A percentile compares a stretch with the other conserved stretches of the same genome.
These are phyloP conservation scores for Loris lydekkerianus DNA, from an alignment of 2,797 vertebrate species.

Conservation along the genomic window DNA sequence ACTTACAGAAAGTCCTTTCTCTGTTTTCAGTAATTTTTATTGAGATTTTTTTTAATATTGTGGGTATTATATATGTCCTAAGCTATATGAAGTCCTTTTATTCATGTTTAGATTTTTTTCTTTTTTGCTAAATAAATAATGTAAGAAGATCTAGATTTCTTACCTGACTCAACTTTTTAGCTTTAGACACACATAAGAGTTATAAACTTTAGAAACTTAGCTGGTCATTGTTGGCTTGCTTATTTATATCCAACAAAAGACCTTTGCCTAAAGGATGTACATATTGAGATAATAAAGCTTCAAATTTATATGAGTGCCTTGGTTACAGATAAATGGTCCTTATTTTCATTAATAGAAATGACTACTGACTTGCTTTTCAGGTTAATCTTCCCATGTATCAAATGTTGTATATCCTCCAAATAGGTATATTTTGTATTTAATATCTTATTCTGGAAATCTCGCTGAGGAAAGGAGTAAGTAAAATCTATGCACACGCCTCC, in stretches of 20 bases:
- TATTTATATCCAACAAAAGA: conserved; percentile 19
- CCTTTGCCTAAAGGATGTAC: background rate
- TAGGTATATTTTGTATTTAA: background rate
- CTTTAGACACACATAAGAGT: background rate
- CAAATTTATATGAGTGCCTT: conserved; percentile 36
- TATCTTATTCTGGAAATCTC: conserved; percentile 8
- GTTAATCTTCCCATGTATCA: conserved; percentile 5
- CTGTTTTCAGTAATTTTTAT: background rate
- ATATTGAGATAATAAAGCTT: conserved; percentile 7
- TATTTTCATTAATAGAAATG: conserved; percentile 58
- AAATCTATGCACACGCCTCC: background rate
- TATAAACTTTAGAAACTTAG: background rate
- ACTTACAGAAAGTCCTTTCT: background rate
- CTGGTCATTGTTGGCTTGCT: background rate
- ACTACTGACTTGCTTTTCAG: conserved; percentile 4
- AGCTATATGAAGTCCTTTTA: background rate
- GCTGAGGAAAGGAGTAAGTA: background rate
- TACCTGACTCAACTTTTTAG: background rate
- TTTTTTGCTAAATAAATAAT: background rate
- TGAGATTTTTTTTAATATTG: conserved; percentile 24
- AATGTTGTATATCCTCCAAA: background rate
- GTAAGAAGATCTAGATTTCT: conserved; percentile 8
- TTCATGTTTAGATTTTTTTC: background rate
- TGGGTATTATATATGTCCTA: background rate
- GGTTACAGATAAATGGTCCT: background rate